Evolutionary conservation across 37 sponge, comb jelly and placozoan genomes (phyloP).

Genomic region (Crambe crambe): DNA sequence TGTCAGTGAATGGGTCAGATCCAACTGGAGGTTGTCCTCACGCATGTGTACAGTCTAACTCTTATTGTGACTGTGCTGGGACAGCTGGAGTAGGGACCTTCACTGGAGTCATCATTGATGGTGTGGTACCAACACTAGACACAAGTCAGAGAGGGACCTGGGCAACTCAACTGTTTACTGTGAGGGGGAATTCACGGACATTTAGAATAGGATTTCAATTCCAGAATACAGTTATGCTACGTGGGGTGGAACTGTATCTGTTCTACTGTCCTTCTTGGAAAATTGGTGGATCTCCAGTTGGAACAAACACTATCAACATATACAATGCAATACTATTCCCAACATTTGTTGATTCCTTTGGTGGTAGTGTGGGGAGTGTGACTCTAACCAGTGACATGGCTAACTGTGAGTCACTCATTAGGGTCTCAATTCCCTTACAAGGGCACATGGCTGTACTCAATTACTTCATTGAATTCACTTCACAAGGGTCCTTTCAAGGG

Average conservation of each 20-base stretch:
- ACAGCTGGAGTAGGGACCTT: not conserved
- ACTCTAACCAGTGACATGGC: not conserved
- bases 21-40: constrained; percentile 1
- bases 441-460: not conserved
- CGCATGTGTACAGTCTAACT: not conserved
- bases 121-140: constrained; percentile 5
- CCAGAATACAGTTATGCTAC: not conserved
- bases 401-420: not conserved
- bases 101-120: constrained; percentile 16
- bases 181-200: not conserved
- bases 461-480: not conserved
- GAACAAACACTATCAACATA: not conserved
- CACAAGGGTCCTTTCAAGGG: not conserved
- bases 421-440: not conserved
- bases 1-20: constrained; percentile 33
- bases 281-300: too few relatives aligned
- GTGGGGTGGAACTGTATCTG: constrained; percentile 1
- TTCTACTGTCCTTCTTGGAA: constrained; percentile 18
- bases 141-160: constrained; percentile 1
- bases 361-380: not conserved
- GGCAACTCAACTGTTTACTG: constrained; percentile 21
- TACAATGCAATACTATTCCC: not conserved
- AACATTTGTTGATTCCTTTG: not conserved
- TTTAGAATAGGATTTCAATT: not conserved
- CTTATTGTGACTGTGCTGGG: not conserved